Conservation (phyloP, 2,113 vertebrate species). For the Craseonycteris thonglongyai region DNA sequence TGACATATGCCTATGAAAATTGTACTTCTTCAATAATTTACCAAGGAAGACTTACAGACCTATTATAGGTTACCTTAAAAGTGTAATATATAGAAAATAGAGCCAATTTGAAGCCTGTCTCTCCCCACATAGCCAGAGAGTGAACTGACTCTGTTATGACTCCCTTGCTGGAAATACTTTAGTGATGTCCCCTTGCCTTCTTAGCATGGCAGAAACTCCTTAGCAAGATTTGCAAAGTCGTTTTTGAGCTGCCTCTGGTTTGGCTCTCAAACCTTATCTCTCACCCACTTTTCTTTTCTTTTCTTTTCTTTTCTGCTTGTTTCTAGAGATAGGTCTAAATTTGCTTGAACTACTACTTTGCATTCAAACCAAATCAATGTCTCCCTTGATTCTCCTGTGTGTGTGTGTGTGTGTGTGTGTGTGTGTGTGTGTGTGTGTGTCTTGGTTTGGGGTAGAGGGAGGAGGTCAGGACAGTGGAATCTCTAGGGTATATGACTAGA, state of each 20-base stretch:
- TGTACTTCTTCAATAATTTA: background rate
- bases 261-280: background rate
- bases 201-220: background rate
- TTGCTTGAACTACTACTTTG: constrained; percentile 13
- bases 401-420: constrained; percentile 18
- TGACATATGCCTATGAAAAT: background rate
- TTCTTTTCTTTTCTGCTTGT: too few species aligned
- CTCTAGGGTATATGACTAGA: constrained; percentile 20
- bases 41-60: background rate
- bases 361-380: constrained; percentile 67
- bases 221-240: background rate
- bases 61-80: background rate
- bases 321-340: background rate
- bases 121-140: background rate
- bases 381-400: constrained; percentile 49
- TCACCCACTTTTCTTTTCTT: background rate
- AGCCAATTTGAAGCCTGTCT: background rate
- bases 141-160: background rate
- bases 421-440: background rate
- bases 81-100: background rate
- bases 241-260: background rate
- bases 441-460: constrained; percentile 47
- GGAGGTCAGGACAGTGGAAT: constrained; percentile 49
- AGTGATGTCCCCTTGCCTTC: background rate
- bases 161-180: background rate